Evolutionary conservation across 2,888 invertebrate species (phyloP), one percentile per base, ranked within the genome.

Genomic region (Callyntrura guangdongensis): DNA sequence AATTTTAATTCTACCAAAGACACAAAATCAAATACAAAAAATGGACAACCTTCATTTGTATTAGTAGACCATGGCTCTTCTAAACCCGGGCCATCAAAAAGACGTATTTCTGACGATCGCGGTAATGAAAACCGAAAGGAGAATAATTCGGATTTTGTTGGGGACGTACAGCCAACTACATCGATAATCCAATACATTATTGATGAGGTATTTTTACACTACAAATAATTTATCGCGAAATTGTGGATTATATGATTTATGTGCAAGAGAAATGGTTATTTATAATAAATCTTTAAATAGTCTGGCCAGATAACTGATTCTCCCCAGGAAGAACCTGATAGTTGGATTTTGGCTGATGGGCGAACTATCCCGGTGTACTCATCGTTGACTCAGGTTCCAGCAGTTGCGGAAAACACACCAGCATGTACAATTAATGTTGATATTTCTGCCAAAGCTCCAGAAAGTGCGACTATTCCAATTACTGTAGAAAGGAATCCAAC

Each of bases 161-260:
- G 25, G 56, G 77, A 53, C 11, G 79, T 49, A 17, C 72, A 36
- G 64, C 91, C 85, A 4, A 45, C 56, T 17, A 86, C 93, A 8
- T 91, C 93, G 12, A 91, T 91, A 14, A 92, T 92, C 77, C 89
- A 91, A 59, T 93, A 91, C 56, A 93, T 93, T 17, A 93, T 93
- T 72, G 93, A 93, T 53, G 90, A 93, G 86, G 92, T 91, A 61
- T 64, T 3, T 53, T 53, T 47, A 61, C 2, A 1, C 9, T 61
- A n/a, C n/a, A n/a, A n/a, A n/a, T n/a, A n/a, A n/a, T n/a, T n/a
- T n/a, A n/a, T n/a, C n/a, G n/a, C n/a, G n/a, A n/a, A n/a, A n/a
- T n/a, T n/a, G n/a, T n/a, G n/a, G n/a, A n/a, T n/a, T n/a, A n/a
- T n/a, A n/a, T n/a, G n/a, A n/a, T n/a, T n/a, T n/a, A n/a, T n/a